phyloP scores from a whole-genome alignment of 2,113 vertebrate genomes.

The Pao palembangensis region DNA sequence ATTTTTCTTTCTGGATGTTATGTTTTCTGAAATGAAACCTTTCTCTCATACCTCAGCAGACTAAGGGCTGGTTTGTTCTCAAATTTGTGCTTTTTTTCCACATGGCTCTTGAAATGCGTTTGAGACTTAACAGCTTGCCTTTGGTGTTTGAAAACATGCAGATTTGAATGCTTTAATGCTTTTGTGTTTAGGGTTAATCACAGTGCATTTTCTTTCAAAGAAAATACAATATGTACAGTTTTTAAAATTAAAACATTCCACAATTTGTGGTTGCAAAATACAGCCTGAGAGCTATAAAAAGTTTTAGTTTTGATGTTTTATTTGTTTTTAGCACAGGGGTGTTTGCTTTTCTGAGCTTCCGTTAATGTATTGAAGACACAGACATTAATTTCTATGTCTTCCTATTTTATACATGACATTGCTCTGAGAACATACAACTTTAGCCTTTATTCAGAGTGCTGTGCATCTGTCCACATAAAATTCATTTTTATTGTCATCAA shows the following conservation, averaged over 20 bases:
- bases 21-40: slow-evolving; percentile 19
- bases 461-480: slow-evolving; percentile 6
- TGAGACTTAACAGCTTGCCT: not conserved
- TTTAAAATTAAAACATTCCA: slow-evolving; percentile 58
- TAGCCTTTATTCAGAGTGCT: slow-evolving; percentile 13
- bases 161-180: slow-evolving; percentile 33
- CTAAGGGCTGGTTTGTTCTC: slow-evolving; percentile 16
- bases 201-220: slow-evolving; percentile 20
- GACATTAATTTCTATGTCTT: slow-evolving; percentile 33
- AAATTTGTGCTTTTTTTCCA: not conserved
- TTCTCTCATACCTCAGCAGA: slow-evolving; percentile 44
- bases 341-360: slow-evolving; percentile 18
- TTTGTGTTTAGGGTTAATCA: slow-evolving; percentile 27
- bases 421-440: slow-evolving; percentile 4
- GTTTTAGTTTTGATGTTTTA: not conserved
- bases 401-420: slow-evolving; percentile 29
- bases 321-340: slow-evolving; percentile 16
- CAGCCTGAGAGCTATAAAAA: slow-evolving; percentile 8
- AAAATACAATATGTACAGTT: slow-evolving; percentile 52
- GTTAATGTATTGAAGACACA: slow-evolving; percentile 39
- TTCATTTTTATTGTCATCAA: slow-evolving; percentile 20
- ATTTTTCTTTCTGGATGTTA: too few species aligned
- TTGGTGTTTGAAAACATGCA: not conserved
- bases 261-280: slow-evolving; percentile 18
- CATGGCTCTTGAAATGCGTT: slow-evolving; percentile 1